Percentiles rank a stretch among this genome's conserved stretches.
Conservation (phyloP, 1,140 invertebrate species). For the Stenopsyche tienmushanensis region DNA sequence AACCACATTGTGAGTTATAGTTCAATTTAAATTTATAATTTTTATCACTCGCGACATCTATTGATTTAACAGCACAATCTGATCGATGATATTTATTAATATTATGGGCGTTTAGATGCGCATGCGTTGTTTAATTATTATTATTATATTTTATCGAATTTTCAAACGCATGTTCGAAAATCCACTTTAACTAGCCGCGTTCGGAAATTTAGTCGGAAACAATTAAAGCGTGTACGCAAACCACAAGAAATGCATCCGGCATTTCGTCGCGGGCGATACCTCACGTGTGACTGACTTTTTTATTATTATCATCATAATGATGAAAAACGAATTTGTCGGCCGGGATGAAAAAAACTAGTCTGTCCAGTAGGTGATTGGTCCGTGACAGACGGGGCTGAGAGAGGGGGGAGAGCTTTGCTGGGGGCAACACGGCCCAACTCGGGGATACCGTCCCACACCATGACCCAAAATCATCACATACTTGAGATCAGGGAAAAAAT, state of each 20-base stretch:
- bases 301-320: slow-evolving; percentile 19
- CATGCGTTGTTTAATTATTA: no score
- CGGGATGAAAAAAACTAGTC: slow-evolving; percentile 32
- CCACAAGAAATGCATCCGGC: neutral
- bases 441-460: neutral
- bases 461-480: neutral
- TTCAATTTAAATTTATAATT: no score
- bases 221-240: neutral
- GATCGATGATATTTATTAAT: no score
- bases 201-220: no score
- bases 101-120: no score
- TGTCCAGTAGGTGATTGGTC: slow-evolving; percentile 31
- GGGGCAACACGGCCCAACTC: slow-evolving; percentile 31
- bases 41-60: no score
- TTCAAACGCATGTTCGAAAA: no score
- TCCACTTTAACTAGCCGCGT: no score
- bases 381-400: slow-evolving; percentile 12
- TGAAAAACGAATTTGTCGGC: slow-evolving; percentile 35
- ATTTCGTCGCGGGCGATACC: slow-evolving; percentile 1
- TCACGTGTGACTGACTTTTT: slow-evolving; percentile 25
- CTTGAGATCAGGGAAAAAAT: no score
- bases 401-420: slow-evolving; percentile 34
- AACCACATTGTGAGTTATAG: no score
- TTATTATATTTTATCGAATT: no score
- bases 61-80: no score